These are phyloP conservation scores for Drosophila nr. perissopoda DNA, from an alignment of 2,888 invertebrate species.

Conservation along the genomic window DNA sequence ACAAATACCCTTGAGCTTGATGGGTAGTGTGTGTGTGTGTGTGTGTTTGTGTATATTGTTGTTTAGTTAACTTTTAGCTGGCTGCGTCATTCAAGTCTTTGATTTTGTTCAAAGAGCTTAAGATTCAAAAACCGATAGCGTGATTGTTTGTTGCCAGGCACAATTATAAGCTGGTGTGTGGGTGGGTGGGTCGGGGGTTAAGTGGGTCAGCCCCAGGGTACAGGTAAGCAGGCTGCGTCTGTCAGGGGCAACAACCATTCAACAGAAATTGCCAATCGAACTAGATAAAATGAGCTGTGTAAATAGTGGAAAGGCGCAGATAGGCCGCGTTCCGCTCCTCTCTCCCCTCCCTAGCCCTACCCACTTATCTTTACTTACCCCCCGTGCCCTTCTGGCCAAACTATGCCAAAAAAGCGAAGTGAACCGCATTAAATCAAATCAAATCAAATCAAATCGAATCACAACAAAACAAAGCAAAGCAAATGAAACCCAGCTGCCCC, in stretches of 20 bases:
- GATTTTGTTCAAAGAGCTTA: constrained; percentile 71
- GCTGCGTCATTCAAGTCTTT: constrained; percentile 45
- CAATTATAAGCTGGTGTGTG: constrained; percentile 59
- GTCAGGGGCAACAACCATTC: constrained; percentile 49
- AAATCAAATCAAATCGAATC: constrained; percentile 45
- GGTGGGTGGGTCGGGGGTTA: neutral
- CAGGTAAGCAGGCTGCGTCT: constrained; percentile 28
- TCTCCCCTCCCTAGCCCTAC: no score
- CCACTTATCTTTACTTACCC: no score
- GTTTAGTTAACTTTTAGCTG: constrained; percentile 73
- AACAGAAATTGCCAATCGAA: constrained; percentile 79
- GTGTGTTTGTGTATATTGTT: constrained; percentile 15
- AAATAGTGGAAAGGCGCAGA: constrained; percentile 75
- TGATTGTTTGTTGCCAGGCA: constrained; percentile 48
- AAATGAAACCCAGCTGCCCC: constrained; percentile 14
- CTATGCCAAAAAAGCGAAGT: constrained; percentile 28
- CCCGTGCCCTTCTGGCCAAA: constrained; percentile 1
- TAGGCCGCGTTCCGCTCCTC: constrained; percentile 50
- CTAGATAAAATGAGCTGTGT: constrained; percentile 77
- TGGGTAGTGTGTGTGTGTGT: constrained; percentile 3
- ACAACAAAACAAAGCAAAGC: constrained; percentile 27
- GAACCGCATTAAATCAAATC: constrained; percentile 49
- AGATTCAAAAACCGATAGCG: constrained; percentile 77
- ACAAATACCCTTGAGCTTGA: constrained; percentile 1
- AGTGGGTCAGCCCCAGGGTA: constrained; percentile 6